Base-by-base conservation (phyloP, 2,888 invertebrate species). In the Drosophila longiperda region DNA sequence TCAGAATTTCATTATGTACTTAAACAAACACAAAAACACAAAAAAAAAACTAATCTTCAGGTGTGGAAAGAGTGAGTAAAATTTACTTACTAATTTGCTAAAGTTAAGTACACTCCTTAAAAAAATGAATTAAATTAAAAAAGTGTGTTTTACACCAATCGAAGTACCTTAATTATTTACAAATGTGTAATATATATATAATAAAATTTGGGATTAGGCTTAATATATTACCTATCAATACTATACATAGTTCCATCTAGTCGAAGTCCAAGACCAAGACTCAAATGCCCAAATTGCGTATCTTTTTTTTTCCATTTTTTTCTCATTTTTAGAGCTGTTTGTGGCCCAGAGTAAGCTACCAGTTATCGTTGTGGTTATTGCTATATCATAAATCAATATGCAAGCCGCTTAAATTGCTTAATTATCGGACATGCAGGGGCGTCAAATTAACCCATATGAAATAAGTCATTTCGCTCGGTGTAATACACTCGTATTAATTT, bases 361-460 rank as follows among this genome's bases (percentile, higher is more conserved):
- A 75, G 73, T 55, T 66, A 66, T 77, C 67, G 69, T 53, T 61
- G 65, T 65, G 33, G 57, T 48, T 64, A 77, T 73, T 74, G 78
- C 84, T 4, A 32, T 84, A 76, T 80, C 76, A 79, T 88, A 84
- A 90, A 87, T 89, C 87, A 82, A 78, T 83, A 72, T 77, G 78
- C 87, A 90, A 90, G 86, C 91, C 90, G 91, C 90, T 90, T 90
- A 90, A 91, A 90, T 91, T 90, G 90, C 91, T 90, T 89, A 90
- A 91, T 90, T 91, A 89, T 85, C 72, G 76, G 60, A 77, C 84
- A 68, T 78, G 80, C 82, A 74, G 76, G 82, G 79, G 83, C 83
- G 87, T 83, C 83, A 78, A 83, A 87, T 81, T 81, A 82, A 72
- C 84, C 79, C 70, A 79, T 79, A 83, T 78, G 77, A 89, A 71